Evolutionary conservation across 2,888 invertebrate genomes (phyloP).

Genomic region (Abrostola triplasia): DNA sequence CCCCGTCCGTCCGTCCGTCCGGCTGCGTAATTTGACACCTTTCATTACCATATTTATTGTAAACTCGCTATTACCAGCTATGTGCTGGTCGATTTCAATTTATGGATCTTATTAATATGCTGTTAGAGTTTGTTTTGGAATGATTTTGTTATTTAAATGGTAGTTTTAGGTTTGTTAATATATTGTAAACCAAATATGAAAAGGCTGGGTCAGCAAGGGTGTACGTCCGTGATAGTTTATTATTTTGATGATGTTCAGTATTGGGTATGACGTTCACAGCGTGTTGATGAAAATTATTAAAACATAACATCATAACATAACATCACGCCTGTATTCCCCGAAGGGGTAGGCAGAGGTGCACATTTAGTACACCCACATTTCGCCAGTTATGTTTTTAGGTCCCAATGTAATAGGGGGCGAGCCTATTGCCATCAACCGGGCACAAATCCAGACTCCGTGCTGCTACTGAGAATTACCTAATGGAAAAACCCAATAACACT

Average conservation of each 20-base stretch:
- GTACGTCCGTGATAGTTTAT: slow-evolving; percentile 59
- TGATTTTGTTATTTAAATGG: slow-evolving; percentile 8
- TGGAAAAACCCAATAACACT: too few species aligned
- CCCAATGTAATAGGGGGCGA: too few species aligned
- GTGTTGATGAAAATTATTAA: slow-evolving; percentile 51
- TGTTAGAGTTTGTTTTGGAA: slow-evolving; percentile 43
- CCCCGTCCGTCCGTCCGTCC: slow-evolving; percentile 74
- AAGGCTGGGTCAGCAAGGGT: slow-evolving; percentile 62
- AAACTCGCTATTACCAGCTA: slow-evolving; percentile 57
- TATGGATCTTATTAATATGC: background rate
- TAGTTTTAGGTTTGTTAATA: slow-evolving; percentile 33
- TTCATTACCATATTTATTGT: slow-evolving; percentile 88
- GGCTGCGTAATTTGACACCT: slow-evolving; percentile 85
- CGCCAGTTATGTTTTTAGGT: too few species aligned
- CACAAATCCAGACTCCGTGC: too few species aligned
- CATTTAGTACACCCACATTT: too few species aligned
- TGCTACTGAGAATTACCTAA: too few species aligned
- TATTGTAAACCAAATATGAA: slow-evolving; percentile 71
- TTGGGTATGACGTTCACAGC: slow-evolving; percentile 56
- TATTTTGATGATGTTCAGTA: slow-evolving; percentile 58
- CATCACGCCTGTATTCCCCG: too few species aligned
- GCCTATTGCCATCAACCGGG: too few species aligned
- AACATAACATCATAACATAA: too few species aligned
- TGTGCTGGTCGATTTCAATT: slow-evolving; percentile 2
- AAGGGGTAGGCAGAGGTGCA: too few species aligned